Evolutionary conservation across 1,140 invertebrate genomes (phyloP).

Genomic region (Branchinecta lindahli): DNA sequence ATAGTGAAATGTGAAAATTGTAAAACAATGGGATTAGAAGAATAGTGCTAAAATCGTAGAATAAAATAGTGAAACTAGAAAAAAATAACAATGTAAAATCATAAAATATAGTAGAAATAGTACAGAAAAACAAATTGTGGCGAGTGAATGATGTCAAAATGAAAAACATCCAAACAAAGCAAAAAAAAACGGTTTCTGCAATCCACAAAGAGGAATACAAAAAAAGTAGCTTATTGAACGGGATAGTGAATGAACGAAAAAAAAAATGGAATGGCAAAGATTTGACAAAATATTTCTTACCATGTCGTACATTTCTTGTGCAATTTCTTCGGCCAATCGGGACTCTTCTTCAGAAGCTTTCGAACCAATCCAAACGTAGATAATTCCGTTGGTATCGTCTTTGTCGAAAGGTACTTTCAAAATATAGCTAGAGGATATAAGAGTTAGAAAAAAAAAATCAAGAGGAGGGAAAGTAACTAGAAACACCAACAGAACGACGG

Average conservation of each 20-base stretch:
- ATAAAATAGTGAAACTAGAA: not conserved
- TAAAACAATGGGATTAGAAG: not conserved
- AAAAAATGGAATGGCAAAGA: not conserved
- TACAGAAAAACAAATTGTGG: not conserved
- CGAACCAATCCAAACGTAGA: slow-evolving; percentile 94
- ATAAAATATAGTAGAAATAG: too few species aligned
- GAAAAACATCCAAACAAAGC: not conserved
- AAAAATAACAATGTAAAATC: not conserved
- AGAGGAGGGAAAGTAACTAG: too few species aligned
- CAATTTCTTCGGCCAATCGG: slow-evolving; percentile 76
- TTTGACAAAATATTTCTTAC: slow-evolving; percentile 28
- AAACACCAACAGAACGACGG: too few species aligned
- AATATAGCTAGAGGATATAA: slow-evolving; percentile 56
- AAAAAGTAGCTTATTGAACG: slow-evolving; percentile 2
- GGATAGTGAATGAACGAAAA: not conserved
- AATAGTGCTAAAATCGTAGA: slow-evolving; percentile 2
- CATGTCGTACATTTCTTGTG: slow-evolving; percentile 81
- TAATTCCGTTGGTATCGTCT: slow-evolving; percentile 73
- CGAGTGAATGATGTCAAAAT: not conserved
- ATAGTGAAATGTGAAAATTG: not conserved
- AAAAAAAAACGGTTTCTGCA: not conserved
- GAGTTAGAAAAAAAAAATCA: slow-evolving; percentile 18
- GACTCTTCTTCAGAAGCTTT: slow-evolving; percentile 77
- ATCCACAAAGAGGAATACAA: not conserved
- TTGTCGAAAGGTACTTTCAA: slow-evolving; percentile 89